phyloP scores from a whole-genome alignment of 2,888 invertebrate genomes.

The Chloromyia formosa region DNA sequence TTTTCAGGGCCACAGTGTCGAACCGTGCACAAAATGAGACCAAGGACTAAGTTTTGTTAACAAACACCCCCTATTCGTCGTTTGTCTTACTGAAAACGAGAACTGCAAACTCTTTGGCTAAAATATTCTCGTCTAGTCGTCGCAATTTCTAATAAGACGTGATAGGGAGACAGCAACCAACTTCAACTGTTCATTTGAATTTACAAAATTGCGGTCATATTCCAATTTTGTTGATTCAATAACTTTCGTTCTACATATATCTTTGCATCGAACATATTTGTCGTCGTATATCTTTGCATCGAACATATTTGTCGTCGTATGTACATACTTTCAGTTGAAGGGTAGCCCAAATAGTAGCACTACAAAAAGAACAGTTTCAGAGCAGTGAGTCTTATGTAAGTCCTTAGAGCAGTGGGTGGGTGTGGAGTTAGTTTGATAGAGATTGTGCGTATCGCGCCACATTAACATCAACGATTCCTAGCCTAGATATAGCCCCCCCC shows the following conservation, averaged over 20 bases:
- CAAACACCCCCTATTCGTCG: neutral
- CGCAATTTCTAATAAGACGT: too few species aligned
- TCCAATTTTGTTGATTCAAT: neutral
- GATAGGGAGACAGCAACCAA: too few species aligned
- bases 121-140: too few species aligned
- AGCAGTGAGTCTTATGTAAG: neutral
- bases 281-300: neutral
- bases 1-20: too few species aligned
- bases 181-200: constrained; percentile 18
- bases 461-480: too few species aligned
- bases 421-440: too few species aligned
- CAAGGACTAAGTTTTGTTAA: neutral
- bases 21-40: neutral
- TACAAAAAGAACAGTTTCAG: neutral
- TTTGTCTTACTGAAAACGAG: neutral
- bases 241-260: neutral
- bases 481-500: too few species aligned
- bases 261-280: too few species aligned
- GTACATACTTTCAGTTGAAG: neutral
- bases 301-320: too few species aligned
- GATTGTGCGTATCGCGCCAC: too few species aligned
- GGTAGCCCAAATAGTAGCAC: too few species aligned
- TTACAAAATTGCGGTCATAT: constrained; percentile 34
- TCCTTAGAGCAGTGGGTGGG: neutral
- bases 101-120: too few species aligned